Conservation (phyloP, 1,140 invertebrate species). For the Ephestia elutella region DNA sequence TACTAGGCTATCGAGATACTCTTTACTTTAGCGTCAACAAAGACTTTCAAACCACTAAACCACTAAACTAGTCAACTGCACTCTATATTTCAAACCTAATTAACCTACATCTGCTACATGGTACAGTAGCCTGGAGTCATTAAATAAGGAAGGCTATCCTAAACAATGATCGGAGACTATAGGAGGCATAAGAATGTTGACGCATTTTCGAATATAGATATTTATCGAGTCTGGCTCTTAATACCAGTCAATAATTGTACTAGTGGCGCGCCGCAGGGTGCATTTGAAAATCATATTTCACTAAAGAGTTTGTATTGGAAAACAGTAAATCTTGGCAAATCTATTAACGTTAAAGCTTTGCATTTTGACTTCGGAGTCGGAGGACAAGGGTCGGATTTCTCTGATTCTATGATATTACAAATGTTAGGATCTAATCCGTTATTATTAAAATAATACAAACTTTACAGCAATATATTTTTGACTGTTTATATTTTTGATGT, state of each 20-base stretch:
- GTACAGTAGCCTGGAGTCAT: constrained; percentile 8
- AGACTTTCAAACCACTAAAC: constrained; percentile 1
- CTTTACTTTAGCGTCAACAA: neutral
- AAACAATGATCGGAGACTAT: constrained; percentile 4
- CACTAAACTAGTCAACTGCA: neutral
- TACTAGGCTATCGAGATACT: too few relatives aligned
- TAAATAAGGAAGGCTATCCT: constrained; percentile 10
- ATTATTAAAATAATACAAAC: too few relatives aligned
- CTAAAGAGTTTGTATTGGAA: neutral
- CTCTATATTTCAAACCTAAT: constrained; percentile 2
- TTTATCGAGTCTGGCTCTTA: neutral
- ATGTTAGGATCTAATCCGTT: neutral
- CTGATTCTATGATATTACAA: neutral
- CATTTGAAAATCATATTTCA: constrained; percentile 1
- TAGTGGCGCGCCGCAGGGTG: constrained; percentile 6
- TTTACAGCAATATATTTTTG: too few relatives aligned
- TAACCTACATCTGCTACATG: neutral
- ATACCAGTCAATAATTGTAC: too few relatives aligned
- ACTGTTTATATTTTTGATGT: too few relatives aligned
- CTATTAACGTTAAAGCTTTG: neutral
- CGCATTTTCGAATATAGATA: constrained; percentile 9
- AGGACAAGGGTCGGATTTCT: neutral
- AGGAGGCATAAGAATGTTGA: constrained; percentile 10
- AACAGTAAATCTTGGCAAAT: constrained; percentile 2
- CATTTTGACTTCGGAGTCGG: neutral